These are phyloP conservation scores for Myripristis murdjan DNA, from an alignment of 2,797 vertebrate genomes.

Conservation along the genomic window DNA sequence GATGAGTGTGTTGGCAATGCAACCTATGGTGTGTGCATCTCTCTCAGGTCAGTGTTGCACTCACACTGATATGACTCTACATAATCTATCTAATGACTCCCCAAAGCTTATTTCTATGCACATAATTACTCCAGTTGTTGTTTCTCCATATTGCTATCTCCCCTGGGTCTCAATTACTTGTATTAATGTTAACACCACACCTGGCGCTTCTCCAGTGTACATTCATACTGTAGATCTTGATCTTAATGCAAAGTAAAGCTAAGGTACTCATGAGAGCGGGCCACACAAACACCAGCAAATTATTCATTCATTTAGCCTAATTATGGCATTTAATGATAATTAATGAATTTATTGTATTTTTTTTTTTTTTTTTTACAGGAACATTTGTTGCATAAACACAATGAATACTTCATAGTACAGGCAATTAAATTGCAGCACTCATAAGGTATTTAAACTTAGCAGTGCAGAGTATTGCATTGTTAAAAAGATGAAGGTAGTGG, in stretches of 20 bases:
- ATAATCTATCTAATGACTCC: slow-evolving; percentile 42
- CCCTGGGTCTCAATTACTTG: slow-evolving; percentile 21
- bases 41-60: slow-evolving; percentile 17
- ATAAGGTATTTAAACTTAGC: background rate
- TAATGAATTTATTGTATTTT: background rate
- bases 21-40: background rate
- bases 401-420: background rate
- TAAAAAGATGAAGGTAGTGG: background rate
- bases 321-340: background rate
- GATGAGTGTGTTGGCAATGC: background rate
- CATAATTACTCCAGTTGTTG: slow-evolving; percentile 24
- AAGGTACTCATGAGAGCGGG: background rate
- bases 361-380: background rate
- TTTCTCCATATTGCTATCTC: slow-evolving; percentile 1
- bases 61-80: slow-evolving; percentile 5
- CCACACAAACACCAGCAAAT: background rate
- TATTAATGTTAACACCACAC: background rate
- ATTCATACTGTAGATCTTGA: background rate
- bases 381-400: background rate
- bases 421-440: background rate
- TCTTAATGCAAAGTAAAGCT: background rate
- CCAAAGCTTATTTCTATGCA: background rate
- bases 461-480: background rate
- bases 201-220: background rate
- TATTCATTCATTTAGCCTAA: background rate